A percentile compares a stretch with the other conserved stretches of the same genome.
Evolutionary conservation across 2,888 invertebrate species (phyloP).

Genomic region (Sicus ferrugineus): DNA sequence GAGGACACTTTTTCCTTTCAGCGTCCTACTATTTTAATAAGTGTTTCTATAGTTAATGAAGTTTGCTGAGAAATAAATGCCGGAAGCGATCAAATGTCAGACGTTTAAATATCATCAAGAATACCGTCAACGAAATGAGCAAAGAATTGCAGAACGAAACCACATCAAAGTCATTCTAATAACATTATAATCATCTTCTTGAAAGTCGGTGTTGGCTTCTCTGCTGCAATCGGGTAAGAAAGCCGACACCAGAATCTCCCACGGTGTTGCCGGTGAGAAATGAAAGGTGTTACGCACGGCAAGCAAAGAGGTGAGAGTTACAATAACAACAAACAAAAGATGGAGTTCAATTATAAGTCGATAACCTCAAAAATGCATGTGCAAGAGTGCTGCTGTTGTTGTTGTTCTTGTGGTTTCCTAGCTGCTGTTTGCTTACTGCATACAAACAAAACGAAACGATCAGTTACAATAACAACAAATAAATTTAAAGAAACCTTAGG

Average conservation of each 20-base stretch:
- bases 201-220: conserved; percentile 5
- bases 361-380: conserved; percentile 20
- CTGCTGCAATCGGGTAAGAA: neutral
- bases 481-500: neutral
- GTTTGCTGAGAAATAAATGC: no score
- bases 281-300: neutral
- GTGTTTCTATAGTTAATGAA: no score
- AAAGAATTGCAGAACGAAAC: neutral
- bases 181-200: no score
- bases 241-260: neutral
- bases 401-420: conserved; percentile 3
- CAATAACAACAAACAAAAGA: neutral
- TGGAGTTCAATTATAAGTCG: conserved; percentile 15
- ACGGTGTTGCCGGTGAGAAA: neutral
- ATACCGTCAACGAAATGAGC: no score
- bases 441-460: neutral
- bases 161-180: neutral
- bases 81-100: no score
- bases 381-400: neutral
- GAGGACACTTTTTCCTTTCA: no score
- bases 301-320: neutral
- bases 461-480: neutral
- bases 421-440: neutral
- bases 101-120: no score
- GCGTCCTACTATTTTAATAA: no score